Evolutionary conservation across 2,797 vertebrate species (phyloP).

Genomic region (Enteromius trimaculatus): DNA sequence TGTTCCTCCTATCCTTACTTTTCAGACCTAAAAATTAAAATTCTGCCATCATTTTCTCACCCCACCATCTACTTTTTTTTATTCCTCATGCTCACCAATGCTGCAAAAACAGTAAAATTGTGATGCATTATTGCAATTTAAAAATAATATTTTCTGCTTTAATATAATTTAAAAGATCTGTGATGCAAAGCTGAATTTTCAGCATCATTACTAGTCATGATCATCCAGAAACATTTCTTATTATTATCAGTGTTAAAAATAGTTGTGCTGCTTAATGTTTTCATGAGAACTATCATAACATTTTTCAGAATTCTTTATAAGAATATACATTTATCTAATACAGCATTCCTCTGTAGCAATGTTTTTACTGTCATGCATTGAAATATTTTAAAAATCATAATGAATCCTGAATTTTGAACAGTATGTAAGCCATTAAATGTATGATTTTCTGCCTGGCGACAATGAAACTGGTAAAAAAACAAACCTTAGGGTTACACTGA

Average conservation of each 20-base stretch:
- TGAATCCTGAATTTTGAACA: background rate
- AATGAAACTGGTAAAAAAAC: background rate
- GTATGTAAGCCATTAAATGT: background rate
- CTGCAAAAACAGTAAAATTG: background rate
- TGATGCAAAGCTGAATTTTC: background rate
- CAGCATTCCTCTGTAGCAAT: background rate
- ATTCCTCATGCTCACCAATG: background rate
- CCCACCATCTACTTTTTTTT: background rate
- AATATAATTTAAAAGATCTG: background rate
- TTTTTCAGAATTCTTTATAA: background rate
- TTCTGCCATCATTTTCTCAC: background rate
- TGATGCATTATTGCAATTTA: background rate
- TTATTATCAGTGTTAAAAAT: background rate
- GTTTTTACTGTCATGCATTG: background rate
- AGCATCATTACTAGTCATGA: background rate
- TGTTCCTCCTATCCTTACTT: background rate
- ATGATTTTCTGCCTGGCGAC: background rate
- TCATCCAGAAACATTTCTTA: background rate
- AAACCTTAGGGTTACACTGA: background rate
- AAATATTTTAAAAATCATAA: background rate
- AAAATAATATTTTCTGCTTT: background rate
- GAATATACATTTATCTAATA: background rate
- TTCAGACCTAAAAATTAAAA: background rate
- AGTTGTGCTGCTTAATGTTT: background rate
- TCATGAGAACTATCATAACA: background rate